Evolutionary conservation across 2,113 vertebrate genomes (phyloP).

Genomic region (Pogonocichla stellata): DNA sequence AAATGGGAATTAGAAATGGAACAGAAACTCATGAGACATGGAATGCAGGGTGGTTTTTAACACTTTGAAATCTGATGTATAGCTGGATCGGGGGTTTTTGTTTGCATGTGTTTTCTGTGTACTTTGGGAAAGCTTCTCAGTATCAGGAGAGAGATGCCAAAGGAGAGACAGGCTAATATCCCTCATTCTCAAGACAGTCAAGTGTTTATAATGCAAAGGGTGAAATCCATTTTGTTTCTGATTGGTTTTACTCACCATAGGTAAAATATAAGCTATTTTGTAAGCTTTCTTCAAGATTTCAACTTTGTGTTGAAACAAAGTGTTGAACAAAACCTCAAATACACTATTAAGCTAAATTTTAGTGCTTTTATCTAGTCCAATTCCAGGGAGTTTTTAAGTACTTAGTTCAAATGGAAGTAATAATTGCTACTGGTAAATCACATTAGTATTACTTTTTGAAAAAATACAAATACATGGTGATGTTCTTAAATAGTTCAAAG

Average conservation of each 20-base stretch:
- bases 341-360: not conserved
- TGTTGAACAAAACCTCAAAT: not conserved
- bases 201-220: not conserved
- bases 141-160: not conserved
- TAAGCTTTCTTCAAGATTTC: not conserved
- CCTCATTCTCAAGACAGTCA: not conserved
- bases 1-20: not conserved
- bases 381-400: not conserved
- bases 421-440: not conserved
- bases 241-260: not conserved
- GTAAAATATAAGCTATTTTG: not conserved
- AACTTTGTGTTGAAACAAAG: not conserved
- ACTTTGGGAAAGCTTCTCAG: not conserved
- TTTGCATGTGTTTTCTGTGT: not conserved
- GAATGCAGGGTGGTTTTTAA: not conserved
- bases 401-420: not conserved
- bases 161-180: not conserved
- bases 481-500: not conserved
- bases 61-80: not conserved
- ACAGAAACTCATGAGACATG: not conserved
- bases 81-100: not conserved
- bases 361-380: not conserved
- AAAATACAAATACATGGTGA: not conserved
- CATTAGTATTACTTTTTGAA: not conserved
- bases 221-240: not conserved